Percentiles rank a stretch among this genome's conserved stretches.
Conservation (phyloP, 2,888 invertebrate species). For the Thyatira batis region DNA sequence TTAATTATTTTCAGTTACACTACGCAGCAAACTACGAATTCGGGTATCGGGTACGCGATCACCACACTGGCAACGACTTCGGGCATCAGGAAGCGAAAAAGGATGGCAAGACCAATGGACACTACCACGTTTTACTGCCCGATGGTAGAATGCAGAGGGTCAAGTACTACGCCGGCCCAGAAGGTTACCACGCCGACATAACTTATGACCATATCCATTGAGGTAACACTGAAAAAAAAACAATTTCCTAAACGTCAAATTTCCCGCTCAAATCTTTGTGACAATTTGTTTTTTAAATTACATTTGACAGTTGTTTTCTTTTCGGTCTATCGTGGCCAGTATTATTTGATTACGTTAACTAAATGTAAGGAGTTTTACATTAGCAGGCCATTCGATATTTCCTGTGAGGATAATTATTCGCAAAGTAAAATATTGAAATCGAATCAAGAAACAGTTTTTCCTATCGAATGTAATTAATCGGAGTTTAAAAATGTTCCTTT, state of each 20-base stretch:
- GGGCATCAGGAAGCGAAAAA: constrained; percentile 88
- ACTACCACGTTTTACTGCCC: constrained; percentile 89
- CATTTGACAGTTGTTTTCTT: background rate
- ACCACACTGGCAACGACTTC: constrained; percentile 87
- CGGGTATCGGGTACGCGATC: constrained; percentile 88
- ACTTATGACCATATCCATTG: constrained; percentile 78
- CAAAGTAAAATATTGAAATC: too few relatives aligned
- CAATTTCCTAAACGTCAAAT: too few relatives aligned
- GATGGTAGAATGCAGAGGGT: constrained; percentile 91
- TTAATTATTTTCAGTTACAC: constrained; percentile 70
- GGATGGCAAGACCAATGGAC: constrained; percentile 86
- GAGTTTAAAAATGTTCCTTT: background rate
- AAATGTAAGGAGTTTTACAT: too few relatives aligned
- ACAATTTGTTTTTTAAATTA: background rate
- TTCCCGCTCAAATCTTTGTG: too few relatives aligned
- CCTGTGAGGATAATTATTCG: too few relatives aligned
- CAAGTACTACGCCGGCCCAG: constrained; percentile 88
- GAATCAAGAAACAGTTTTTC: too few relatives aligned
- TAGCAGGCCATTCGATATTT: too few relatives aligned
- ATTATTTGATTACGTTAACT: background rate
- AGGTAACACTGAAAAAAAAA: background rate
- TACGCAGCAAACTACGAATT: constrained; percentile 85
- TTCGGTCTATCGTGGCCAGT: background rate
- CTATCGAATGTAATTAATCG: too few relatives aligned
- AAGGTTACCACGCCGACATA: constrained; percentile 90